Conservation (phyloP, 2,797 vertebrate genomes). For the Macropus fuliginosus region DNA sequence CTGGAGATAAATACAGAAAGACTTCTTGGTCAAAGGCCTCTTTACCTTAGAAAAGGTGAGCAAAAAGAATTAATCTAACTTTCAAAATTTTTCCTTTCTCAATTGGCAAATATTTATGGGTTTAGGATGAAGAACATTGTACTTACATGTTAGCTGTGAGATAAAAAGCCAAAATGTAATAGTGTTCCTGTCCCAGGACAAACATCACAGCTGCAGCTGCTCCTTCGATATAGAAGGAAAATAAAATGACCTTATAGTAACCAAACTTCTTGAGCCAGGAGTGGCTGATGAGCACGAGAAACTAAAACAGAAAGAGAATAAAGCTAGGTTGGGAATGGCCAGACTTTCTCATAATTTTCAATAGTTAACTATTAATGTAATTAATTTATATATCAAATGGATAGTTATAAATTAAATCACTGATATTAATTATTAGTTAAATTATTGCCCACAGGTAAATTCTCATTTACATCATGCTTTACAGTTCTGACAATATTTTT, state of each 20-base stretch:
- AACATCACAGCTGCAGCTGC: constrained; percentile 88
- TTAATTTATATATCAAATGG: neutral
- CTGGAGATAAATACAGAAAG: constrained; percentile 14
- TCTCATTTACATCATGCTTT: neutral
- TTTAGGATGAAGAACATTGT: constrained; percentile 6
- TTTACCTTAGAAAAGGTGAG: neutral
- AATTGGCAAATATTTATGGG: neutral
- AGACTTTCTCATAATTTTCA: neutral
- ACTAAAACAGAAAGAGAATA: constrained; percentile 84
- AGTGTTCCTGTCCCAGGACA: constrained; percentile 87
- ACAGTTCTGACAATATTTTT: neutral
- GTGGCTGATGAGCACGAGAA: constrained; percentile 90
- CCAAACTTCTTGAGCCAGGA: constrained; percentile 87
- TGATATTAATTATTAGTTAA: neutral
- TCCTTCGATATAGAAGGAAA: constrained; percentile 91
- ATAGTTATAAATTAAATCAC: neutral
- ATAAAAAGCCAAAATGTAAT: constrained; percentile 91
- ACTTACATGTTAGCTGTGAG: constrained; percentile 93
- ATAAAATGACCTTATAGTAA: constrained; percentile 93
- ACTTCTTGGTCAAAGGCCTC: neutral
- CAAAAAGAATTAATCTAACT: neutral
- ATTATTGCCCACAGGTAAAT: neutral
- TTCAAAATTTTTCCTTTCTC: neutral
- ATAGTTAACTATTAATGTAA: neutral
- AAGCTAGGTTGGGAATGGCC: constrained; percentile 9